Evolutionary conservation across 1,140 invertebrate species (phyloP), one percentile per base, ranked within the genome.

Genomic region (Polyergus mexicanus): DNA sequence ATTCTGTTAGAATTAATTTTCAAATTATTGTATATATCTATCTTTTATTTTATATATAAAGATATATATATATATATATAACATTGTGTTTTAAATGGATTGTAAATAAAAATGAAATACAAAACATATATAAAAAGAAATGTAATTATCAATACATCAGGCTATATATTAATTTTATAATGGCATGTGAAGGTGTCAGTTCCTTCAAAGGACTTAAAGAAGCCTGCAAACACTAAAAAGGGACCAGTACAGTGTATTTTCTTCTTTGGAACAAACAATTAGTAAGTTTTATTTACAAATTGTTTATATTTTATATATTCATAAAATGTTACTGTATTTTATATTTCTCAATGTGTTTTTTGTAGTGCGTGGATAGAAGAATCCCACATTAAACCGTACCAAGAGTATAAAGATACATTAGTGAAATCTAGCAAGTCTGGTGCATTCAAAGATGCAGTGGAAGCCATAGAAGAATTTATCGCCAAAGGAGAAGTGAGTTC

Each of bases 251-350:
- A 98, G 90, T 99, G 98, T 95, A 98, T 99, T 85, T 99, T 97
- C 94, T 99, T 99, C 95, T 99, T 98, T 96, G 98, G 98, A 68
- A 97, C 97, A 51, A 97, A 98, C 89, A 99, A 99, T 94, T 99
- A 98, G 98, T 98, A 96, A 98, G 98, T 97, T 84, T 35, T 63
- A 28, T 83, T 68, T 19, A 56, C 0, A 47, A 41, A 22, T 62
- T 58, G 8, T 72, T 71, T 83, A 51, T 65, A 74, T 10, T 4
- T 51, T 51, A 51, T 19, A 44, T 58, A 28, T 65, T 85, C 22
- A 41, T 47, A 13, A 19, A 32, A 28, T 81, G 22, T 19, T 77
- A 35, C 11, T 22, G 77, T 32, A 3, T 83, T 41, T 35, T 85
- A 54, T 84, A 63, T 81, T 88, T 44, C 35, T 88, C 10, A 76